These are phyloP conservation scores for Polyodon spathula DNA, from an alignment of 2,113 vertebrate genomes.

Conservation along the genomic window DNA sequence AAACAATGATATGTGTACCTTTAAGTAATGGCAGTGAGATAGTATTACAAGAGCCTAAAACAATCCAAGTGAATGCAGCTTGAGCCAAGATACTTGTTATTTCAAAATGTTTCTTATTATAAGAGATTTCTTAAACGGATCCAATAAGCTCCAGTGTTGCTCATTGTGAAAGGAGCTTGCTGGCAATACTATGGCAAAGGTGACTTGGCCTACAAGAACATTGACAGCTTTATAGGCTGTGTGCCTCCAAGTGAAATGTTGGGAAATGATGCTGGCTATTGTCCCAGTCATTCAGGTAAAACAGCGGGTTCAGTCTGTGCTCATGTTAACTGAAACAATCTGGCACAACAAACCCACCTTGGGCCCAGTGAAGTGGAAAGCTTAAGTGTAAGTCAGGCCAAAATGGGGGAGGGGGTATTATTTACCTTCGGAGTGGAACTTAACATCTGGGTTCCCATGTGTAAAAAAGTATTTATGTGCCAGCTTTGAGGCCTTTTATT, in stretches of 20 bases:
- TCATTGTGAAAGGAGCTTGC: slow-evolving; percentile 52
- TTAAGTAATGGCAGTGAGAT: not conserved
- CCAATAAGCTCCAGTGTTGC: slow-evolving; percentile 35
- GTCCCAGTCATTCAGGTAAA: slow-evolving; percentile 80
- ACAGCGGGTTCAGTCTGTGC: slow-evolving; percentile 58
- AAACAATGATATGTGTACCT: not conserved
- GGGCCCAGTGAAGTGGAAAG: slow-evolving; percentile 57
- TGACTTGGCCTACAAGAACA: slow-evolving; percentile 71
- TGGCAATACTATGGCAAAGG: slow-evolving; percentile 61
- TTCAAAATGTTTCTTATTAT: slow-evolving; percentile 21
- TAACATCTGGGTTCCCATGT: slow-evolving; percentile 1
- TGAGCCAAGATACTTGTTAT: slow-evolving; percentile 8
- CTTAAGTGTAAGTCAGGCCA: slow-evolving; percentile 47
- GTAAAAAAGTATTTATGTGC: not conserved
- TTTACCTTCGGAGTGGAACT: slow-evolving; percentile 40
- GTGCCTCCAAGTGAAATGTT: slow-evolving; percentile 60
- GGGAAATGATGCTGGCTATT: slow-evolving; percentile 69
- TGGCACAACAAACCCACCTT: slow-evolving; percentile 63
- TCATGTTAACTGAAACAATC: slow-evolving; percentile 76
- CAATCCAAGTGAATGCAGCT: not conserved
- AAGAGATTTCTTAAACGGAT: slow-evolving; percentile 35
- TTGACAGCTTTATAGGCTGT: slow-evolving; percentile 76
- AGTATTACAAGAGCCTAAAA: slow-evolving; percentile 1
- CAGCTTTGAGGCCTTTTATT: too few species aligned
- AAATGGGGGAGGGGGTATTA: slow-evolving; percentile 20